Base-by-base conservation (phyloP, 1,140 invertebrate genomes). In the Doryteuthis pealeii region DNA sequence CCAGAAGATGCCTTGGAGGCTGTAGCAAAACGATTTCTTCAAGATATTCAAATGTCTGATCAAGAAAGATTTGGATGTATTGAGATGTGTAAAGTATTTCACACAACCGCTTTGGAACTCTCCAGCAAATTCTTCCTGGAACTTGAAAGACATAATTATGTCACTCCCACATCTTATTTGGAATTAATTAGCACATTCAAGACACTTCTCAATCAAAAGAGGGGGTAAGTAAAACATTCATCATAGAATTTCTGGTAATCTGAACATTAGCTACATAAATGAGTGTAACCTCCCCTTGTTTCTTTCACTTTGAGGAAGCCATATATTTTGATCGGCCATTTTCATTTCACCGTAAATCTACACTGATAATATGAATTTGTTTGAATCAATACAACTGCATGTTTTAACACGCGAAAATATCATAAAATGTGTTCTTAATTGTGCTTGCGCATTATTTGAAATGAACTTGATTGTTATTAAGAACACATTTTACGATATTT, bases 1-100 rank as follows among this genome's bases (percentile, higher is more conserved):
- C 88, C 88, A 70, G 87, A 88, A 77, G 88, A 89, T 80, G 88
- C 88, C 40, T 86, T 99, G 49, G 93, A 96, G 85, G 92, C 92
- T 74, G 95, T 98, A 18, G 96, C 96, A 0, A 90, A 90, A 15
- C 92, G 93, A 82, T 96, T 95, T 82, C 92, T 96, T 80, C 90
- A 91, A 67, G 91, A 93, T 77, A 89, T 96, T 6, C 89, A 90
- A 43, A 78, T 89, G 76, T 90, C 95, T 79, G 91, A 93, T 66
- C 89, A 91, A 26, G 90, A 95, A n/a, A 93, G 93, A 84, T 12
- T 62, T 1, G 85, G 84, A 3, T 89, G 88, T 74, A 88, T 87
- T 49, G 82, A 85, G 0, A 92, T 95, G 80, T 96, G 94, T 84
- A 92, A 94, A 88, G 91, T 93, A 82, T 96, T 97, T 86, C 96